phyloP scores from a whole-genome alignment of 92 coral and sea anemone species.

The Palythoa grandis region DNA sequence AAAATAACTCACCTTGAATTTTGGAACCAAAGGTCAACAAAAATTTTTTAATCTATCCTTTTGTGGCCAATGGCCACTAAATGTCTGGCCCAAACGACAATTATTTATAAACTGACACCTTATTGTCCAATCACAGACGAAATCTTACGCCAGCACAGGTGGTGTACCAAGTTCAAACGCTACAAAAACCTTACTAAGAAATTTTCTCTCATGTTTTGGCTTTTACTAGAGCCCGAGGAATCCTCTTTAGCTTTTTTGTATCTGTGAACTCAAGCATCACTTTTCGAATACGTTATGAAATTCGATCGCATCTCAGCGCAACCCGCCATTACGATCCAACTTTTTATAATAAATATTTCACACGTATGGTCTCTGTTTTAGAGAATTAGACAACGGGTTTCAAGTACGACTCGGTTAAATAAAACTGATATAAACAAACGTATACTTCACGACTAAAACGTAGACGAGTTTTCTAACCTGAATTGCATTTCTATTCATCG shows the following conservation, averaged over 20 bases:
- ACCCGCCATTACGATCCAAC: constrained; percentile 85
- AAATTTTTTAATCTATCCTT: constrained; percentile 55
- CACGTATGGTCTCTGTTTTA: constrained; percentile 60
- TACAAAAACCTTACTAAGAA: constrained; percentile 58
- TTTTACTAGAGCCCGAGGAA: constrained; percentile 17
- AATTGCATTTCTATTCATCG: constrained; percentile 70
- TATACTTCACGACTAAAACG: constrained; percentile 51
- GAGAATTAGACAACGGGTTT: constrained; percentile 35
- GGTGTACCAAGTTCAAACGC: constrained; percentile 75
- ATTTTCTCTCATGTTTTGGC: constrained; percentile 34
- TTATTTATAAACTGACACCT: constrained; percentile 83
- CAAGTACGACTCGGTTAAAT: constrained; percentile 8
- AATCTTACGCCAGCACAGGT: constrained; percentile 59
- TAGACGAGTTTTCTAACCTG: constrained; percentile 71
- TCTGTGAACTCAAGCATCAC: constrained; percentile 27
- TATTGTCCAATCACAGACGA: constrained; percentile 68
- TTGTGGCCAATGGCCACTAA: constrained; percentile 62
- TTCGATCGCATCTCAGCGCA: constrained; percentile 80
- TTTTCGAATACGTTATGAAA: constrained; percentile 65
- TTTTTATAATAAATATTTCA: constrained; percentile 85
- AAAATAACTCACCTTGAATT: constrained; percentile 23
- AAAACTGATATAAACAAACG: constrained; percentile 33
- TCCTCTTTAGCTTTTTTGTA: constrained; percentile 26
- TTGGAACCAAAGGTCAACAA: constrained; percentile 63
- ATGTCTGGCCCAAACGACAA: constrained; percentile 70